Percentiles rank a stretch among this genome's conserved stretches.
phyloP scores from a whole-genome alignment of 92 coral and sea anemone genomes.

The Pocillopora meandrina region DNA sequence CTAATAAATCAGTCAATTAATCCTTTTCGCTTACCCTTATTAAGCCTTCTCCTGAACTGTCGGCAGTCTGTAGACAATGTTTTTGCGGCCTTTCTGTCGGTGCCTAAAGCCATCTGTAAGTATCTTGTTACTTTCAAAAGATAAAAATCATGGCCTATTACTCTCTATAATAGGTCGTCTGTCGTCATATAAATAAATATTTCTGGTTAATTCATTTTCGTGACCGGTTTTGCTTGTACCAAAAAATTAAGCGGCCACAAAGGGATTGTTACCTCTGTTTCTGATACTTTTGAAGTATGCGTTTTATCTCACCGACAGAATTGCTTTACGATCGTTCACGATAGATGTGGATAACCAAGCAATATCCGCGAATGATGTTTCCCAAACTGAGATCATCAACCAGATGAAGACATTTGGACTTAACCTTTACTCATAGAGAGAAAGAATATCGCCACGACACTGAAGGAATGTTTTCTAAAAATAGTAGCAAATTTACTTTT shows the following conservation, averaged over 20 bases:
- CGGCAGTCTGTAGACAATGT: not conserved
- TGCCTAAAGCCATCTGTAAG: constrained; percentile 1
- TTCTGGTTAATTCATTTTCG: constrained; percentile 12
- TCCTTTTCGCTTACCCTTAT: not conserved
- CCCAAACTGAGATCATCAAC: not conserved
- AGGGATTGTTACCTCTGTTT: not conserved
- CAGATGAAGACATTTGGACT: not conserved
- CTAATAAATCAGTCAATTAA: not conserved
- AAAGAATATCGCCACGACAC: too few relatives aligned
- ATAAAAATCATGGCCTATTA: constrained; percentile 17
- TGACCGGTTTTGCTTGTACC: not conserved
- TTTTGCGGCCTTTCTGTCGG: constrained; percentile 1
- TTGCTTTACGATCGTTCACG: not conserved
- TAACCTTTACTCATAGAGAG: not conserved
- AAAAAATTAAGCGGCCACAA: not conserved
- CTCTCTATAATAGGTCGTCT: constrained; percentile 5
- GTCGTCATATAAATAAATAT: constrained; percentile 4
- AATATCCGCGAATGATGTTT: not conserved
- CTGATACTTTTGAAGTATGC: not conserved
- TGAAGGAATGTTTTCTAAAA: too few relatives aligned
- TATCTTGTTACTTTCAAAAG: not conserved
- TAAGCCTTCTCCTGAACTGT: not conserved
- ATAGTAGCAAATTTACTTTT: too few relatives aligned
- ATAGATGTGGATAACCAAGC: not conserved
- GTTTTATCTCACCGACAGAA: constrained; percentile 14